phyloP scores from a whole-genome alignment of 2,888 invertebrate genomes.

The Chelonus formosanus region DNA sequence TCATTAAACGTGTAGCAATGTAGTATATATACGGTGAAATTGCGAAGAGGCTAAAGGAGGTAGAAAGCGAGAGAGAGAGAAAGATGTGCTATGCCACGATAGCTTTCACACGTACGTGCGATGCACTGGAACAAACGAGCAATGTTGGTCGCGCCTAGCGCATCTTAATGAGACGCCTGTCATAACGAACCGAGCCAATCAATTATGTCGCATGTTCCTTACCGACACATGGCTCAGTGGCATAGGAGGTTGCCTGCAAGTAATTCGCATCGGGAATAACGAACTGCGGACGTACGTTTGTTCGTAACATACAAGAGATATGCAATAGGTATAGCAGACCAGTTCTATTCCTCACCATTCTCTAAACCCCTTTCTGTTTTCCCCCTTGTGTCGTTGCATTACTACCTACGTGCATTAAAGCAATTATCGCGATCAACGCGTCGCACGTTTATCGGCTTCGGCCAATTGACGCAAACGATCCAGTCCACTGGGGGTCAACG shows the following conservation, averaged over 20 bases:
- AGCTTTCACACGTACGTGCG: conserved; percentile 43
- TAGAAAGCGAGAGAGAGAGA: too few species aligned
- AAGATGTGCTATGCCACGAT: background rate
- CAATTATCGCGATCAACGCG: conserved; percentile 52
- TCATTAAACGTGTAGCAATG: conserved; percentile 38
- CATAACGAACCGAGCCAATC: conserved; percentile 62
- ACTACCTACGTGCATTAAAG: conserved; percentile 55
- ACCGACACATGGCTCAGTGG: background rate
- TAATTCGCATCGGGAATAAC: conserved; percentile 55
- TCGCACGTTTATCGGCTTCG: conserved; percentile 53
- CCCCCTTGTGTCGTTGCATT: conserved; percentile 41
- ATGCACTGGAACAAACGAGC: conserved; percentile 53
- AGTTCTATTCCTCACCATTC: background rate
- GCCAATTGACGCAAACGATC: conserved; percentile 48
- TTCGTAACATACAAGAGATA: conserved; percentile 1
- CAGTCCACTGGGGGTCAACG: conserved; percentile 30
- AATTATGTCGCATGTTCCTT: conserved; percentile 49
- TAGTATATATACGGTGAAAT: conserved; percentile 15
- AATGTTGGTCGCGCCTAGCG: conserved; percentile 51
- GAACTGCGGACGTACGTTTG: conserved; percentile 47
- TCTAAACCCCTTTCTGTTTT: background rate
- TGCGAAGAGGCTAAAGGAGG: background rate
- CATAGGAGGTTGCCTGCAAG: conserved; percentile 34
- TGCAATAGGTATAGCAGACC: conserved; percentile 48
- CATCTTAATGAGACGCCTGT: conserved; percentile 62